phyloP scores from a whole-genome alignment of 1,140 invertebrate species.

The Acromyrmex heyeri region DNA sequence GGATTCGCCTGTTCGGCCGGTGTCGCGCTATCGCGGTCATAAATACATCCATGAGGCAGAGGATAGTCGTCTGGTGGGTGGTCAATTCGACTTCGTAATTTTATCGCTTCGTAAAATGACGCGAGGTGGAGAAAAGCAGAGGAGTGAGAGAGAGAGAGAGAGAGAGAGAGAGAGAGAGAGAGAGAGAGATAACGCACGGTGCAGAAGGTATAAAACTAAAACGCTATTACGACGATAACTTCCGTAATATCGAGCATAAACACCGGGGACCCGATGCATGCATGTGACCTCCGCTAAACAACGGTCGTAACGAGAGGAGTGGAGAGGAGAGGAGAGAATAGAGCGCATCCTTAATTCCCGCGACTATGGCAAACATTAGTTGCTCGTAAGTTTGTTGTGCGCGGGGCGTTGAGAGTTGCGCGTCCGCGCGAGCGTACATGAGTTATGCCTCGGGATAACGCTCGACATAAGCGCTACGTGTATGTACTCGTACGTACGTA shows the following conservation, averaged over 20 bases:
- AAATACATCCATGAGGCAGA: conserved; percentile 34
- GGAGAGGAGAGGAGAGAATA: background rate
- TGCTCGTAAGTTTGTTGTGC: conserved; percentile 48
- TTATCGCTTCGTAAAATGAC: conserved; percentile 48
- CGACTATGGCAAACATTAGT: conserved; percentile 56
- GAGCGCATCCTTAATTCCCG: conserved; percentile 54
- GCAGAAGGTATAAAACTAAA: conserved; percentile 36
- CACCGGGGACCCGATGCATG: background rate
- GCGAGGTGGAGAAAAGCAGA: too few species aligned
- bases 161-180: background rate
- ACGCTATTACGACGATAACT: conserved; percentile 35
- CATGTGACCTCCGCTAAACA: background rate
- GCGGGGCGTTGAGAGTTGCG: conserved; percentile 31
- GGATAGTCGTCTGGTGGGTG: conserved; percentile 33
- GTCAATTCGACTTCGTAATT: conserved; percentile 56
- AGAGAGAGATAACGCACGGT: background rate
- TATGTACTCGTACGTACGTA: background rate
- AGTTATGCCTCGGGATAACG: conserved; percentile 53
- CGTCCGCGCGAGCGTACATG: conserved; percentile 18
- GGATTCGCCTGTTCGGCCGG: conserved; percentile 8
- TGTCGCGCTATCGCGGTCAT: conserved; percentile 50
- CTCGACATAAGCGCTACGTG: conserved; percentile 11
- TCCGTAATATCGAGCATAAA: conserved; percentile 58
- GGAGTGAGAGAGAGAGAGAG: background rate
- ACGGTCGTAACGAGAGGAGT: background rate